A percentile compares a stretch with the other conserved stretches of the same genome.
phyloP scores from a whole-genome alignment of 2,113 vertebrate species.

The Dendropsophus ebraccatus region DNA sequence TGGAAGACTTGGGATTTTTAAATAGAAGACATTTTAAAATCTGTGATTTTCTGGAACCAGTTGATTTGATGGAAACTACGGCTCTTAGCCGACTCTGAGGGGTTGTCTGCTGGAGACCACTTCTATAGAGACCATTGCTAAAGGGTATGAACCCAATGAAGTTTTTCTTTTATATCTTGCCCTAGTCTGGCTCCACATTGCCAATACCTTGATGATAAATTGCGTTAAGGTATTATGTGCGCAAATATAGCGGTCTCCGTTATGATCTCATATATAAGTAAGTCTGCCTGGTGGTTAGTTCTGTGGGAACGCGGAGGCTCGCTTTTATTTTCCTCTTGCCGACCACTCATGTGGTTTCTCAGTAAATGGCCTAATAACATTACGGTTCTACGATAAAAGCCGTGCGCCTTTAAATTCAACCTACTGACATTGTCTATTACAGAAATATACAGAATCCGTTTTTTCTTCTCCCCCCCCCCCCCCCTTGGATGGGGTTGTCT shows the following conservation, averaged over 20 bases:
- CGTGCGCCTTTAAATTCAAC: background rate
- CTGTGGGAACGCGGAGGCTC: background rate
- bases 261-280: background rate
- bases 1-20: no score
- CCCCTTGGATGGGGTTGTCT: no score
- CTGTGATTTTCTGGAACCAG: no score
- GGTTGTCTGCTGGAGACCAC: no score
- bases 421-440: background rate
- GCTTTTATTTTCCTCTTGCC: background rate
- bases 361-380: background rate
- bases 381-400: background rate
- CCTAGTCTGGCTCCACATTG: background rate
- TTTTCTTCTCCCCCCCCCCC: no score
- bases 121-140: no score
- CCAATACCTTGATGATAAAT: background rate
- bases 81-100: no score
- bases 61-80: no score
- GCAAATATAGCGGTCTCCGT: background rate
- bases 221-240: background rate
- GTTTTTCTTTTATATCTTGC: background rate
- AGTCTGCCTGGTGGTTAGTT: background rate
- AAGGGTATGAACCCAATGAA: background rate
- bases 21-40: no score
- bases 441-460: background rate
- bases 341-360: conserved; percentile 22